Evolutionary conservation across 2,113 vertebrate genomes (phyloP).

Genomic region (Circaetus cinerascens): DNA sequence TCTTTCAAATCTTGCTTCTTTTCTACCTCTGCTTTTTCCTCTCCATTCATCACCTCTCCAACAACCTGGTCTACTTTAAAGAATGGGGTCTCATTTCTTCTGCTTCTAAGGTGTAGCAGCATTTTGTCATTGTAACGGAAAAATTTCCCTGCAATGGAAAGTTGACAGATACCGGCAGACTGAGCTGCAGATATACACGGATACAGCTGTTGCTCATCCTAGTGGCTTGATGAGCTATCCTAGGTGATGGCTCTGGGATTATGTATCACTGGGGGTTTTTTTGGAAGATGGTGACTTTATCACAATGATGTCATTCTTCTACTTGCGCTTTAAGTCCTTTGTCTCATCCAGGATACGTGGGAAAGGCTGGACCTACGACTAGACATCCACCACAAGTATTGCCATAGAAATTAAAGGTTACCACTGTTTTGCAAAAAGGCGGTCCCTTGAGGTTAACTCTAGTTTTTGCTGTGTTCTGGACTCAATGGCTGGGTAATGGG

Average conservation of each 20-base stretch:
- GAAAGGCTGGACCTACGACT: neutral
- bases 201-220: neutral
- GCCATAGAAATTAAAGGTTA: neutral
- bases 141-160: neutral
- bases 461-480: neutral
- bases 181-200: neutral
- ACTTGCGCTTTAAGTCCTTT: neutral
- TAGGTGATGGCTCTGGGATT: neutral
- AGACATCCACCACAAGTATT: neutral
- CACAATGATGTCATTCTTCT: neutral
- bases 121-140: neutral
- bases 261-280: neutral
- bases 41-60: neutral
- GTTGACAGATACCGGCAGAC: neutral
- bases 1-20: neutral
- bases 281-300: neutral
- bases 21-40: neutral
- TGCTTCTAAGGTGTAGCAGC: neutral
- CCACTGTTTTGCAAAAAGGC: neutral
- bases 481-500: neutral
- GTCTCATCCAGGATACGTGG: neutral
- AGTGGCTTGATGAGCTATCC: neutral
- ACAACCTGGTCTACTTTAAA: neutral
- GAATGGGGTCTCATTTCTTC: neutral
- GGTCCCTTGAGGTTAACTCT: neutral